These are phyloP conservation scores for Naja naja DNA, from an alignment of 2,113 vertebrate genomes.

Conservation along the genomic window DNA sequence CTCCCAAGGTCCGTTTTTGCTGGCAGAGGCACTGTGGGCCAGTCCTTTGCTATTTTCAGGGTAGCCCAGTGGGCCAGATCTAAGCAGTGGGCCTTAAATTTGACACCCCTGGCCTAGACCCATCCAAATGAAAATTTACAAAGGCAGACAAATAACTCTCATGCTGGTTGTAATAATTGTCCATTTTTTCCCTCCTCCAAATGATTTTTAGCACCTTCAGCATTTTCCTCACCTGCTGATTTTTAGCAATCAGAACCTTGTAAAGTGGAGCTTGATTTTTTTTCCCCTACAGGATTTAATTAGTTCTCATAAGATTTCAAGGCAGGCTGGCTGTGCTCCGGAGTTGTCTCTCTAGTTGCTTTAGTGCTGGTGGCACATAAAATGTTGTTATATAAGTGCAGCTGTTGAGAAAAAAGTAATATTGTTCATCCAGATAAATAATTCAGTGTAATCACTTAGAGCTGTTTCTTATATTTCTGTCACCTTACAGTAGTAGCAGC, in stretches of 20 bases:
- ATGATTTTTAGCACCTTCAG: neutral
- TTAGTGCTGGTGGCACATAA: neutral
- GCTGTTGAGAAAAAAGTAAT: neutral
- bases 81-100: too few relatives aligned
- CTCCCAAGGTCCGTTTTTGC: too few relatives aligned
- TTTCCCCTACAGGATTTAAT: conserved; percentile 36
- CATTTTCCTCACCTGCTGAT: conserved; percentile 9
- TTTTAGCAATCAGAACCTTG: conserved; percentile 47
- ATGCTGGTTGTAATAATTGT: conserved; percentile 53
- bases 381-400: neutral
- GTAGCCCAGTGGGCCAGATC: too few relatives aligned
- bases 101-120: neutral
- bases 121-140: conserved; percentile 21
- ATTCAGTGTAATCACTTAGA: neutral
- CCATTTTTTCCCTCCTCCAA: neutral
- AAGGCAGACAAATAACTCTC: conserved; percentile 22
- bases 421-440: conserved; percentile 12
- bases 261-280: conserved; percentile 39
- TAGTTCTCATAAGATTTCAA: conserved; percentile 38
- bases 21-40: too few relatives aligned
- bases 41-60: too few relatives aligned
- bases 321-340: conserved; percentile 54
- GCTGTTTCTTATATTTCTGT: neutral
- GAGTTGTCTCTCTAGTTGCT: conserved; percentile 18
- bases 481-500: neutral